Evolutionary conservation across 2,888 invertebrate species (phyloP), one percentile per base, ranked within the genome.

Genomic region (Erynnis tages): DNA sequence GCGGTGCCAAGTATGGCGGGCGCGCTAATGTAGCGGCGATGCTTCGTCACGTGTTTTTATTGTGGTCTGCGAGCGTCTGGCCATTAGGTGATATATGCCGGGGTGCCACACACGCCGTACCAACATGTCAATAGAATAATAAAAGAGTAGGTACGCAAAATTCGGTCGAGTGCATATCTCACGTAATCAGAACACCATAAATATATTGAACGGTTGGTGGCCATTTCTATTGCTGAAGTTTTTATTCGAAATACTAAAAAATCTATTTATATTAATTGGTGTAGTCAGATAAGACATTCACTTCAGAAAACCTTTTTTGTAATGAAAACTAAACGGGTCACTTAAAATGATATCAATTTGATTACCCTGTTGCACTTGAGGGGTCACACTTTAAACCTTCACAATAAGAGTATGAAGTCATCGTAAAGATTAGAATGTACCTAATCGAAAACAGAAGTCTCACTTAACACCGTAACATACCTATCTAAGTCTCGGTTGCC

Each of bases 1-100:
- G 69, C 65, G 75, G 78, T 87, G 87, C 87, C 88, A 89, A 88
- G 76, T 85, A 89, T 89, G 87, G 82, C 81, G 82, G 76, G 85
- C 84, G 80, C 87, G 88, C 75, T 89, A 89, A 87, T 89, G 83
- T 85, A 83, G 66, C 82, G 71, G 68, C 76, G 63, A 67, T 77
- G 73, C 73, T 72, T 65, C 67, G 64, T 75, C 74, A 76, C 76
- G 72, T 82, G 77, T 80, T 82, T 82, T 84, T 77, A 71, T 81
- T 80, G 79, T 76, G 66, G 63, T 71, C 71, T 69, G 74, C 65
- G 65, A 69, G 71, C 69, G 66, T 60, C 64, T 69, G 67, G 71
- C 76, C 76, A 79, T 79, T 79, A 81, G 70, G 69, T 75, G 69
- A 71, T 66, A 64, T 71, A 75, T 73, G 49, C 40, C 7, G 41